Evolutionary conservation across 2,797 vertebrate genomes (phyloP), one percentile per base, ranked within the genome.

Genomic region (Propithecus perrieri): DNA sequence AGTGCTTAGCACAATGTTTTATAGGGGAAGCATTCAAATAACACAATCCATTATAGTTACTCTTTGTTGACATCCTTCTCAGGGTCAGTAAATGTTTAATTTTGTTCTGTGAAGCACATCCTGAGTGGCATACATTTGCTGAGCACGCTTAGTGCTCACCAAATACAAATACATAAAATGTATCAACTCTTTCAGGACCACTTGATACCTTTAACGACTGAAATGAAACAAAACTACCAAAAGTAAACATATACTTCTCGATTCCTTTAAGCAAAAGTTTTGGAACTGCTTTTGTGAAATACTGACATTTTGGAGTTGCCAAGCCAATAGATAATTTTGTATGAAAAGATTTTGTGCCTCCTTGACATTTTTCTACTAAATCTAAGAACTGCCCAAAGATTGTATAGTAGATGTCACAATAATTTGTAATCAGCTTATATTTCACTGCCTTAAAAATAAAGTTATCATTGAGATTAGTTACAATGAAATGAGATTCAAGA

Each of bases 371-470:
- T 50, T 71, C 59, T 75, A 24, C 30, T 72, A 71, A 71, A 75
- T 91, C 8, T 3, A 86, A 84, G 30, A 84, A 92, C 46, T 55
- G n/a, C 20, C 79, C 22, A 41, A 71, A 63, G 41, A 85, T 61
- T 90, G 5, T 61, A 65, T 6, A 93, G n/a, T 48, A 59, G 18
- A 91, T 92, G 50, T 46, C 67, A 90, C 38, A 55, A 91, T 83
- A 28, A 28, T 83, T 83, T 74, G 69, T 81, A 63, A 75, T 92
- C 53, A 92, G 30, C 33, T 91, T 88, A 71, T n/a, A 61, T 86
- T 76, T 89, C 17, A 63, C 22, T 89, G 28, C 26, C 41, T 33
- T 86, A 86, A 81, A 96, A 61, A 96, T 79, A 90, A 90, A 59
- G 3, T 69, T 94, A 17, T 71, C 17, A 38, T 3, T 80, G 74